Percentiles rank a stretch among this genome's conserved stretches.
Evolutionary conservation across 2,888 invertebrate genomes (phyloP).

Genomic region (Zaprionus bogoriensis): DNA sequence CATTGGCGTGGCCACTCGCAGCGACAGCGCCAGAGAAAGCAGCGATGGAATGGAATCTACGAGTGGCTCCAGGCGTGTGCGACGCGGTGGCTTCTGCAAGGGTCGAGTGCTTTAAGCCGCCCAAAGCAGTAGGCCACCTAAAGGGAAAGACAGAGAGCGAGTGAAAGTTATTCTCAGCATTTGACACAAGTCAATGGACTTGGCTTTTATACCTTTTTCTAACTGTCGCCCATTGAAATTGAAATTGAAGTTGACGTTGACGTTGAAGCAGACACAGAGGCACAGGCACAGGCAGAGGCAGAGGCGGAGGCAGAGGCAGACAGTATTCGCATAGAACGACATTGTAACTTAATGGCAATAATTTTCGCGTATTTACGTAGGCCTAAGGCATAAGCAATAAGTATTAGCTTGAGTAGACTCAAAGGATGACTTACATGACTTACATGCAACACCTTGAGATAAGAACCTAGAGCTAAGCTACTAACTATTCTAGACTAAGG

Average conservation of each 20-base stretch:
- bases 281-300: neutral
- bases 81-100: conserved; percentile 79
- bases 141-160: too few relatives aligned
- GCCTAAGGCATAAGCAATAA: conserved; percentile 35
- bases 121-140: neutral
- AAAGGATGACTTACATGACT: conserved; percentile 35
- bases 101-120: conserved; percentile 58
- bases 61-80: conserved; percentile 46
- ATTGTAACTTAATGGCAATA: conserved; percentile 80
- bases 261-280: neutral
- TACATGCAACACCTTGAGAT: conserved; percentile 19
- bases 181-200: conserved; percentile 41
- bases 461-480: conserved; percentile 4
- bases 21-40: neutral
- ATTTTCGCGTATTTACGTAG: conserved; percentile 74
- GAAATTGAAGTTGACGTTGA: conserved; percentile 14
- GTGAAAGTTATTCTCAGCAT: conserved; percentile 7
- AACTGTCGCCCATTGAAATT: conserved; percentile 21
- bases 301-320: conserved; percentile 8
- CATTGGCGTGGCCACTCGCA: too few relatives aligned
- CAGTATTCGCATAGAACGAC: conserved; percentile 76
- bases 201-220: conserved; percentile 61
- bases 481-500: neutral
- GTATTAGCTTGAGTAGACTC: conserved; percentile 27
- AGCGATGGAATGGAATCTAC: conserved; percentile 21